Base-by-base conservation (phyloP, 2,113 vertebrate species). In the Campylomormyrus numenius region DNA sequence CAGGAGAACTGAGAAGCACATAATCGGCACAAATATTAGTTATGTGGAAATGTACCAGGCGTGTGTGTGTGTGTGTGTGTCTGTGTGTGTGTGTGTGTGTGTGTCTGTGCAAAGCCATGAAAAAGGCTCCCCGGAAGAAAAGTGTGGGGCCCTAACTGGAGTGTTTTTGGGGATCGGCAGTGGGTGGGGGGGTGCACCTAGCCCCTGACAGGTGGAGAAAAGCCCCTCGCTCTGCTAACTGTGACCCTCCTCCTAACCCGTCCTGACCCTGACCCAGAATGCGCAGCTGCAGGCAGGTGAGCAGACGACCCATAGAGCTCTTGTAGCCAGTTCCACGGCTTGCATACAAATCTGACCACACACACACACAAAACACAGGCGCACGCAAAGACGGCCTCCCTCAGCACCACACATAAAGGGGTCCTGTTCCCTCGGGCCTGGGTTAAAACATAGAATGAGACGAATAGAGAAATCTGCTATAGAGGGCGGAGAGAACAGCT, bases 271-370 rank as follows among this genome's bases (percentile, higher is more conserved):
- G 74, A 80, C 96, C 96, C 95, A 92, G 97, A 97, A 97, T 97
- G 97, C 97, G 97, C 96, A 97, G 96, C 96, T 96, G 95, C 96
- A 96, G 97, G 98, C 98, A 99, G 98, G 98, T 99, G 98, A 99
- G 96, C 94, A 96, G 95, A 96, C 93, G 97, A 96, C 96, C 96
- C 95, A 93, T 96, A 95, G 95, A 92, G 93, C 88, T 84, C 88
- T 45, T 80, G 42, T 90, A 31, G 52, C 49, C 19, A 90, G 94
- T 94, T 95, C 95, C 95, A 95, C 94, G 93, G 96, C 95, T 96
- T 97, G 97, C 95, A 97, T 95, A 97, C 95, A 97, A 97, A 97
- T 96, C 95, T 93, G 52, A 77, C 87, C 88, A 90, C 93, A 91
- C 91, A 90, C 5, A 90, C 93, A 88, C 90, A 90, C 91, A 92